These are phyloP conservation scores for Ellobius talpinus DNA, from an alignment of 2,113 vertebrate species.

Conservation along the genomic window DNA sequence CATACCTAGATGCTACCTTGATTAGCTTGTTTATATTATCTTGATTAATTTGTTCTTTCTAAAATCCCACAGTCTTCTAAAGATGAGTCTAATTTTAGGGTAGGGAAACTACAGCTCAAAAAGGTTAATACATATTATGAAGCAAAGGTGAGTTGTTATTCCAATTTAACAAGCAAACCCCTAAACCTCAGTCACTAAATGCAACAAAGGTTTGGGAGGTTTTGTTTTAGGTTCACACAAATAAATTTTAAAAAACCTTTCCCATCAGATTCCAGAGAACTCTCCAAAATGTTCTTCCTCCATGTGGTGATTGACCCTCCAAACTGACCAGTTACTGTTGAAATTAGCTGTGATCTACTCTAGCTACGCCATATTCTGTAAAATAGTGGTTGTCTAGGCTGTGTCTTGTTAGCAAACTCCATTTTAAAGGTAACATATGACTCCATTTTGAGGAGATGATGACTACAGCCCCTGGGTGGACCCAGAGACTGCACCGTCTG, in stretches of 20 bases:
- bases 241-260: not conserved
- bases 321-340: not conserved
- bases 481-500: not conserved
- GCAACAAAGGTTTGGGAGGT: not conserved
- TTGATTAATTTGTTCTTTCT: slow-evolving; percentile 13
- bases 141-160: not conserved
- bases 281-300: not conserved
- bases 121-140: not conserved
- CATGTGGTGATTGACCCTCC: not conserved
- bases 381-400: not conserved
- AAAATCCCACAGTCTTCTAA: not conserved
- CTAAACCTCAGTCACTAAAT: not conserved
- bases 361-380: not conserved
- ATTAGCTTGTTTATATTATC: not conserved
- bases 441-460: not conserved
- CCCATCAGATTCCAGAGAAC: not conserved
- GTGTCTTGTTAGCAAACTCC: not conserved
- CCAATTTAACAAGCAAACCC: not conserved
- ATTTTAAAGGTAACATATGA: not conserved
- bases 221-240: not conserved
- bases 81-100: not conserved
- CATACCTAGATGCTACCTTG: not conserved
- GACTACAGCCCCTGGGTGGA: not conserved
- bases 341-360: not conserved
- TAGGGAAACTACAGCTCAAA: not conserved